Percentiles rank a stretch among this genome's conserved stretches.
Conservation (phyloP, 2,113 vertebrate genomes). For the Athene noctua region DNA sequence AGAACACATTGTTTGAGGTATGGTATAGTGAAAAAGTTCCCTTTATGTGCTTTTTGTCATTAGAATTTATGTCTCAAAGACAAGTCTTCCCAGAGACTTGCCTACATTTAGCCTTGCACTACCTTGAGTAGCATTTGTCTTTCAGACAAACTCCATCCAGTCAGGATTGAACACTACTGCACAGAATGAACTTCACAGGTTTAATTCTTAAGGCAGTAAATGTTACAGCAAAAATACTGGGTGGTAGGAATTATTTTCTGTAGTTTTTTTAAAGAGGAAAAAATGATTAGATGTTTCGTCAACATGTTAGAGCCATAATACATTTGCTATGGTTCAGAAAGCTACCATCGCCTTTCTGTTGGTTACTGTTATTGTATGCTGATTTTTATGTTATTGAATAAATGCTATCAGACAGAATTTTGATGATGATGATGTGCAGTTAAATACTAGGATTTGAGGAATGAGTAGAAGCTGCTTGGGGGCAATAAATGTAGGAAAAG, state of each 20-base stretch:
- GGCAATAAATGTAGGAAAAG: background rate
- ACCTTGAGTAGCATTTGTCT: slow-evolving; percentile 60
- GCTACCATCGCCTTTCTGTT: slow-evolving; percentile 11
- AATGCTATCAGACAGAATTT: background rate
- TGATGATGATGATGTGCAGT: background rate
- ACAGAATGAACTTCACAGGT: background rate
- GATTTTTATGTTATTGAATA: slow-evolving; percentile 42
- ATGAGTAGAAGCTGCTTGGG: background rate
- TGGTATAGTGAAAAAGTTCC: slow-evolving; percentile 49
- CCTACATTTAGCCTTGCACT: slow-evolving; percentile 53
- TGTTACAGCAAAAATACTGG: background rate
- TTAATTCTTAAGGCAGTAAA: slow-evolving; percentile 31
- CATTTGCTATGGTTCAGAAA: slow-evolving; percentile 29
- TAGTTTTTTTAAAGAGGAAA: background rate
- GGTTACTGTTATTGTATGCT: background rate
- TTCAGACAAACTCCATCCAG: slow-evolving; percentile 56
- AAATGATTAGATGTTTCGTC: slow-evolving; percentile 53
- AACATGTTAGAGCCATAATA: slow-evolving; percentile 16
- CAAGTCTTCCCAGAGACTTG: slow-evolving; percentile 44
- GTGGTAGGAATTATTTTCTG: background rate
- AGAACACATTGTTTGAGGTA: slow-evolving; percentile 41
- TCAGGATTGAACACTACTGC: background rate
- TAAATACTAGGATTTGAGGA: background rate
- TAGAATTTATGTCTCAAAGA: slow-evolving; percentile 61
- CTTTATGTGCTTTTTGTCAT: slow-evolving; percentile 56